phyloP scores from a whole-genome alignment of 2,888 invertebrate species.

The Lithosia quadra region DNA sequence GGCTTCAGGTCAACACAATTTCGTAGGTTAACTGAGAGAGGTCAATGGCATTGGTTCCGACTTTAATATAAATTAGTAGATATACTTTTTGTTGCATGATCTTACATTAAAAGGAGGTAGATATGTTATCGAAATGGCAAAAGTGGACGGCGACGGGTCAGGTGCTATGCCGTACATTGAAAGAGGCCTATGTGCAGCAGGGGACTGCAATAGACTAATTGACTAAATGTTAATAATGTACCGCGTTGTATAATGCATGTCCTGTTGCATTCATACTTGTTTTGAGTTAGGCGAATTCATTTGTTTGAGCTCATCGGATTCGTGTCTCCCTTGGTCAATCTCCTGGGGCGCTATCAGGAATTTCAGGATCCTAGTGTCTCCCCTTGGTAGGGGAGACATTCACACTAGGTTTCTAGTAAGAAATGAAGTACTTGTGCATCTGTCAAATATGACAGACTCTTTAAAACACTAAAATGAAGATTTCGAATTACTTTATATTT shows the following conservation, averaged over 20 bases:
- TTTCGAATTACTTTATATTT: too few relatives aligned
- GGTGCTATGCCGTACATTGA: background rate
- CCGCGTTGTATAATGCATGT: background rate
- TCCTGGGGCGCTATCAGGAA: too few relatives aligned
- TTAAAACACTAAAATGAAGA: too few relatives aligned
- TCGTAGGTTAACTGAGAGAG: slow-evolving; percentile 15
- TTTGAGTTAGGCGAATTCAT: too few relatives aligned
- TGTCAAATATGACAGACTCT: too few relatives aligned
- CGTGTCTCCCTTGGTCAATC: too few relatives aligned
- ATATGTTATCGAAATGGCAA: background rate
- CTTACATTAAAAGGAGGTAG: background rate
- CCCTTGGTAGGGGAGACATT: too few relatives aligned
- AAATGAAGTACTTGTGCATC: too few relatives aligned
- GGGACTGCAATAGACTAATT: background rate
- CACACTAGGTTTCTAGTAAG: too few relatives aligned
- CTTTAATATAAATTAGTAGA: background rate
- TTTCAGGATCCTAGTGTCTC: too few relatives aligned
- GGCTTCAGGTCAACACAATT: slow-evolving; percentile 12
- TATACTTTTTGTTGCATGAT: background rate
- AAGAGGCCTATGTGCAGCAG: background rate
- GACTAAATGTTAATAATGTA: background rate
- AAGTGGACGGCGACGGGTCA: background rate
- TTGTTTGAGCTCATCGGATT: too few relatives aligned
- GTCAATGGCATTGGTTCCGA: background rate
- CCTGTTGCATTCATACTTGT: background rate